A percentile compares a stretch with the other conserved stretches of the same genome.
These are phyloP conservation scores for Anastrepha ludens DNA, from an alignment of 1,140 invertebrate species.

Conservation along the genomic window DNA sequence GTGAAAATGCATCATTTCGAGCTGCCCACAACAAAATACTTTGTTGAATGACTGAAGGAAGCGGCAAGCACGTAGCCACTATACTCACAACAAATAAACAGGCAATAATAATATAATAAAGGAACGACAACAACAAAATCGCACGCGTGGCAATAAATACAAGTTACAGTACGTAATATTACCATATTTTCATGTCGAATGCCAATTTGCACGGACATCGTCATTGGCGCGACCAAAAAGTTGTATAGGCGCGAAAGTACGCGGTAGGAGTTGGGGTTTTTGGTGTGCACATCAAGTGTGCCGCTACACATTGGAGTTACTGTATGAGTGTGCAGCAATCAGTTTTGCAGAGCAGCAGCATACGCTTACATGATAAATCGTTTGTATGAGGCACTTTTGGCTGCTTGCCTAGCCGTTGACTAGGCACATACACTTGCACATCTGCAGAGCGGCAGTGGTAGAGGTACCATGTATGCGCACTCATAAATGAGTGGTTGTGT, in stretches of 20 bases:
- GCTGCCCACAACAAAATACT: slow-evolving; percentile 19
- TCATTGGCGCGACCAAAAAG: background rate
- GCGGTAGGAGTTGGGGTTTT: no score
- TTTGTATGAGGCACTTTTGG: background rate
- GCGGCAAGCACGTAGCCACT: background rate
- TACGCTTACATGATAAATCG: no score
- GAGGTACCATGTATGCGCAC: background rate
- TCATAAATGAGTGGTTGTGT: background rate
- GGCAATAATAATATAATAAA: background rate
- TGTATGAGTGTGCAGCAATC: no score
- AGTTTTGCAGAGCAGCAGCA: no score
- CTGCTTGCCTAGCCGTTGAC: background rate
- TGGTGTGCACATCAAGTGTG: no score
- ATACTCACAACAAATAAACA: background rate
- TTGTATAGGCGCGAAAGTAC: background rate
- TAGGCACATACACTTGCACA: background rate
- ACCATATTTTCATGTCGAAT: slow-evolving; percentile 38
- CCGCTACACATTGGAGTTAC: no score
- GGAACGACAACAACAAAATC: background rate
- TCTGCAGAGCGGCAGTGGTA: no score
- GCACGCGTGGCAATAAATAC: slow-evolving; percentile 28
- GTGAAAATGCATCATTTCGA: background rate
- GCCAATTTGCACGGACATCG: slow-evolving; percentile 20
- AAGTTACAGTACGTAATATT: slow-evolving; percentile 33
- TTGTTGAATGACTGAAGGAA: background rate